Evolutionary conservation across 1,140 invertebrate genomes (phyloP).

Genomic region (Heliothis virescens): DNA sequence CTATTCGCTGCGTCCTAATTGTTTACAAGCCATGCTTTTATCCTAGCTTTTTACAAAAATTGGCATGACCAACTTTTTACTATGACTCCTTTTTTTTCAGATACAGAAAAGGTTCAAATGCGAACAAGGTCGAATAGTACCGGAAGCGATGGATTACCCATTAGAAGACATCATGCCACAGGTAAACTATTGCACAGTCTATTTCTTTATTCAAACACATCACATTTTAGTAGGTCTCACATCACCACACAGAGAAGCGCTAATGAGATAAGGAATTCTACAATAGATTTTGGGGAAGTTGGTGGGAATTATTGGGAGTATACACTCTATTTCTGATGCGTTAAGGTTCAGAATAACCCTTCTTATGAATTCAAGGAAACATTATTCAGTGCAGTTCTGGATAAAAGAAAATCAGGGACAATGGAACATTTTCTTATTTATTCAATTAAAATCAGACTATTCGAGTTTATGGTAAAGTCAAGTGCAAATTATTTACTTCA

Average conservation of each 20-base stretch:
- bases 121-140: conserved; percentile 88
- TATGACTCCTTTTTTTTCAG: conserved; percentile 66
- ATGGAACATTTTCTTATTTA: background rate
- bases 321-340: background rate
- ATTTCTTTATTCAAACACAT: background rate
- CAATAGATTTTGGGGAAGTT: background rate
- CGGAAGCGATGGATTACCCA: conserved; percentile 86
- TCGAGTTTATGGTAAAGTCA: background rate
- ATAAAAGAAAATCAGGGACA: no score
- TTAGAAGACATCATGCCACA: conserved; percentile 87
- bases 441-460: background rate
- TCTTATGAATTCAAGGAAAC: background rate
- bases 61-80: background rate
- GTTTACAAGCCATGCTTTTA: background rate
- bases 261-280: background rate
- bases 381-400: no score
- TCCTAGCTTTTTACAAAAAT: background rate
- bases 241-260: conserved; percentile 9
- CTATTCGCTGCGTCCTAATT: no score
- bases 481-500: background rate
- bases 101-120: conserved; percentile 87
- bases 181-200: conserved; percentile 64
- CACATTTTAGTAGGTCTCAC: conserved; percentile 13
- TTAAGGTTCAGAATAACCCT: background rate
- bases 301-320: no score